Base-by-base conservation (phyloP, 2,888 invertebrate genomes). In the Chalcis sispes region DNA sequence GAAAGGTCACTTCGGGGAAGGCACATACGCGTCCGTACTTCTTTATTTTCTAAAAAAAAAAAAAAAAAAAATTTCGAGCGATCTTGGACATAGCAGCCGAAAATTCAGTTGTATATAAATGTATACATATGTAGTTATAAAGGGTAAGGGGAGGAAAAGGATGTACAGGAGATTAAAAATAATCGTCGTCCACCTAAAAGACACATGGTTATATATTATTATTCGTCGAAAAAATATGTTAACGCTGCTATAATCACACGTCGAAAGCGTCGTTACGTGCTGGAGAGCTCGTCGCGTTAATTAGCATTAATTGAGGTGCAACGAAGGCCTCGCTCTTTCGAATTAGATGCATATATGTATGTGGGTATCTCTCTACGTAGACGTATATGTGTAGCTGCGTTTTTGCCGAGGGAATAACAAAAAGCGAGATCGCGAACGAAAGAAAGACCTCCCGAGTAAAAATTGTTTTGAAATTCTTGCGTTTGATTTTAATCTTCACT, bases 1-100 rank as follows among this genome's bases (percentile, higher is more conserved):
- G 27, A 56, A 81, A 82, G 79, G 80, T 69, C 82, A 81, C 80
- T 82, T 82, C 46, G 70, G 15, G 42, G 70, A 82, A 82, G 82
- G 81, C 82, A 82, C 79, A 59, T 48, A 65, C 27, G 61, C 59
- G 42, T 42, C 27, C 13, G n/a, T 23, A 61, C 61, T 69, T 13
- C 15, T 15, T 13, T 40, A 27, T 56, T 56, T 4, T 15, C 15
- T 42, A n/a, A n/a, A n/a, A n/a, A n/a, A n/a, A n/a, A n/a, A n/a
- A n/a, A n/a, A n/a, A n/a, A n/a, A n/a, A n/a, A n/a, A n/a, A n/a
- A n/a, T n/a, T n/a, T n/a, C n/a, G n/a, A n/a, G n/a, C n/a, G n/a
- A n/a, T n/a, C n/a, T n/a, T n/a, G n/a, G n/a, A n/a, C n/a, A n/a
- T n/a, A n/a, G n/a, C n/a, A n/a, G n/a, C n/a, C n/a, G n/a, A n/a